A percentile compares a stretch with the other conserved stretches of the same genome.
Conservation (phyloP, 64 coral and sea anemone species). For the Stylophora pistillata region DNA sequence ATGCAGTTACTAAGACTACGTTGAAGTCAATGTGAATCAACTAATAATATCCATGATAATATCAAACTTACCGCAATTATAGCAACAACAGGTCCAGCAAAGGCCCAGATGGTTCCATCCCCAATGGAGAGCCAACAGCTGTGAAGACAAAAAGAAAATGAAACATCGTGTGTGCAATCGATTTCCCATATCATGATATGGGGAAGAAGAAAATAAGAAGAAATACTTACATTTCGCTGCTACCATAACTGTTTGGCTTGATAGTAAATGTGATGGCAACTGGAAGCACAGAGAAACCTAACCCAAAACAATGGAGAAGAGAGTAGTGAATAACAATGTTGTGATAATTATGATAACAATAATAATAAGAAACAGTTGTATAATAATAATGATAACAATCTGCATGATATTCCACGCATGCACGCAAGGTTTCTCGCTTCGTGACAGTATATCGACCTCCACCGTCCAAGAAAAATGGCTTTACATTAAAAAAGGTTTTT, state of each 20-base stretch:
- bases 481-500: too few relatives aligned
- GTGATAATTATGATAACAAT: too few relatives aligned
- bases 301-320: not conserved
- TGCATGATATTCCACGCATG: too few relatives aligned
- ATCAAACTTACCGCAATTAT: slow-evolving; percentile 48
- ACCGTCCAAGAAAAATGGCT: too few relatives aligned
- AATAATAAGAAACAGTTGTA: too few relatives aligned
- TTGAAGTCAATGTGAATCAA: too few relatives aligned
- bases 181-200: not conserved
- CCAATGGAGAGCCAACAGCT: slow-evolving; percentile 59
- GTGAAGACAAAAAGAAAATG: not conserved
- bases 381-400: too few relatives aligned
- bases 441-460: too few relatives aligned
- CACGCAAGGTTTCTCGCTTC: too few relatives aligned
- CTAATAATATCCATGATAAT: not conserved
- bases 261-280: slow-evolving; percentile 23
- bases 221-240: not conserved
- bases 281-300: slow-evolving; percentile 36
- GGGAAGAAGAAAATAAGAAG: not conserved
- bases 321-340: not conserved
- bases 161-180: not conserved
- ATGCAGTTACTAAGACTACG: too few relatives aligned
- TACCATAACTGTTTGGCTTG: slow-evolving; percentile 42
- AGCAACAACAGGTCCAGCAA: slow-evolving; percentile 46
- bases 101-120: slow-evolving; percentile 62